Conservation (phyloP, 1,140 invertebrate species). For the Oncopeltus fasciatus region DNA sequence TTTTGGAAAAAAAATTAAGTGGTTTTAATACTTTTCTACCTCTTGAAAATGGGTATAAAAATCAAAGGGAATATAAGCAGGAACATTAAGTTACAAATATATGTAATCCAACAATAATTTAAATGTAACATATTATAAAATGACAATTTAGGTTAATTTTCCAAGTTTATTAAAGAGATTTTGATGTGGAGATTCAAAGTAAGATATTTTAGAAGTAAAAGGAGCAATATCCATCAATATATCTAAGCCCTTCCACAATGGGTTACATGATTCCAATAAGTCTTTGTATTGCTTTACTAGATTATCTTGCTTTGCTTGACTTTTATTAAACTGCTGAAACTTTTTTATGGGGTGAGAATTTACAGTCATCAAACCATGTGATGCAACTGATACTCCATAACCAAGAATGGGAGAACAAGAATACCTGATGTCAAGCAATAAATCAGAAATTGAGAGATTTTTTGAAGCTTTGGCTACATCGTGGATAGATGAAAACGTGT, state of each 20-base stretch:
- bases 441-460: conserved; percentile 1
- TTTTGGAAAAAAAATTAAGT: too few relatives aligned
- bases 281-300: background rate
- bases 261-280: background rate
- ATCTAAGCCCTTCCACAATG: background rate
- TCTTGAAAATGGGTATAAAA: too few relatives aligned
- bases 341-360: conserved; percentile 2
- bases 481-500: conserved; percentile 12
- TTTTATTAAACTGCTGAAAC: conserved; percentile 12
- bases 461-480: conserved; percentile 2
- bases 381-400: background rate
- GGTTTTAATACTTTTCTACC: too few relatives aligned
- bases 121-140: too few relatives aligned
- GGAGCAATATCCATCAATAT: conserved; percentile 1
- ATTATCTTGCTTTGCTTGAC: background rate
- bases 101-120: too few relatives aligned
- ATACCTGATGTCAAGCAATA: conserved; percentile 2
- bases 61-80: too few relatives aligned
- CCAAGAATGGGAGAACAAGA: background rate
- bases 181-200: background rate
- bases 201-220: background rate
- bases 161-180: background rate
- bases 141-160: too few relatives aligned
- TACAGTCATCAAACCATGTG: background rate
- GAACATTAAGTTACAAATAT: too few relatives aligned